phyloP scores from a whole-genome alignment of 2,888 invertebrate genomes.

The Biston betularia region DNA sequence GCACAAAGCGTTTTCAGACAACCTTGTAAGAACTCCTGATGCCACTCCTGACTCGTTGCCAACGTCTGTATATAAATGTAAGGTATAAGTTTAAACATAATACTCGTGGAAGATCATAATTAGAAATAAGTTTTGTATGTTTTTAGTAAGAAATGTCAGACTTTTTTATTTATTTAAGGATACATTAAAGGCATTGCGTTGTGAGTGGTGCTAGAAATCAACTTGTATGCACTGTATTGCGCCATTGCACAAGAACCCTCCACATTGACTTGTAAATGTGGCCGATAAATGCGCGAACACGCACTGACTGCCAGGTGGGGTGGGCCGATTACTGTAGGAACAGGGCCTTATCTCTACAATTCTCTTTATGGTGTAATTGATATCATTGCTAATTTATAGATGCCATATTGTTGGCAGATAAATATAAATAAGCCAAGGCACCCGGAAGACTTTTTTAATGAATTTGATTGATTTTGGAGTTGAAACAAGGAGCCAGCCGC shows the following conservation, averaged over 20 bases:
- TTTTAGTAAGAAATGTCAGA: too few relatives aligned
- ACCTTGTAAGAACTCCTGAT: too few relatives aligned
- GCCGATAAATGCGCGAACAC: constrained; percentile 29
- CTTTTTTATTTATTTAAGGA: not conserved
- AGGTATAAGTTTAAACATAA: too few relatives aligned
- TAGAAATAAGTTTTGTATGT: too few relatives aligned
- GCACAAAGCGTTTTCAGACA: too few relatives aligned
- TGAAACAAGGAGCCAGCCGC: too few relatives aligned
- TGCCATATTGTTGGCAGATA: not conserved
- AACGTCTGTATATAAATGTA: too few relatives aligned
- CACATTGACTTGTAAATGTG: constrained; percentile 24
- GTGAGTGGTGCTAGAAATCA: constrained; percentile 10
- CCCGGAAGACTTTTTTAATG: too few relatives aligned
- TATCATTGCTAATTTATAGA: not conserved
- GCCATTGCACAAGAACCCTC: constrained; percentile 11
- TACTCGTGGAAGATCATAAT: too few relatives aligned
- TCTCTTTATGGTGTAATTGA: not conserved
- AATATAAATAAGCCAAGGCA: not conserved
- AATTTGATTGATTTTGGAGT: too few relatives aligned
- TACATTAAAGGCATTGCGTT: constrained; percentile 6
- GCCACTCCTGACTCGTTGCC: too few relatives aligned
- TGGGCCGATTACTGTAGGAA: constrained; percentile 1
- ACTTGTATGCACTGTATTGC: constrained; percentile 23
- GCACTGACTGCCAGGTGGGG: constrained; percentile 18
- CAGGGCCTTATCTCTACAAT: constrained; percentile 5